These are phyloP conservation scores for Athripsodes cinereus DNA, from an alignment of 2,888 invertebrate species.

Conservation along the genomic window DNA sequence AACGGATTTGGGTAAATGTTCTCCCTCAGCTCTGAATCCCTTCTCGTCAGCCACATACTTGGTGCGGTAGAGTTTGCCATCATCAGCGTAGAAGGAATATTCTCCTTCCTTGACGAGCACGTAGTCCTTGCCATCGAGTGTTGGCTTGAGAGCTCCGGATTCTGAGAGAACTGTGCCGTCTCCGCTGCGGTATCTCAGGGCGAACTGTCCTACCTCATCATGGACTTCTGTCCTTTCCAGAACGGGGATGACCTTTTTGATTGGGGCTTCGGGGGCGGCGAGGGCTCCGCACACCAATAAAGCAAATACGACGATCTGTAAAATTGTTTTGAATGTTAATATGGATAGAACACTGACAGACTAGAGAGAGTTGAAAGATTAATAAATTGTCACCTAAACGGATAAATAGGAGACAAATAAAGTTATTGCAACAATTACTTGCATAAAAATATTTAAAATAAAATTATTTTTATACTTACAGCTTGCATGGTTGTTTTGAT, in stretches of 20 bases:
- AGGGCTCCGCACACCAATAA: not conserved
- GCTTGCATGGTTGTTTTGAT: too few relatives aligned
- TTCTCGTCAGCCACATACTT: conserved; percentile 24
- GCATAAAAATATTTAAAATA: too few relatives aligned
- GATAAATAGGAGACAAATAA: too few relatives aligned
- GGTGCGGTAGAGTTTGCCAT: conserved; percentile 22
- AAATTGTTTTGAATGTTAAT: too few relatives aligned
- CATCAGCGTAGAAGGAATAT: conserved; percentile 18
- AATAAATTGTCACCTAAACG: too few relatives aligned
- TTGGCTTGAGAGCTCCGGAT: conserved; percentile 24
- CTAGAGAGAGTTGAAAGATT: too few relatives aligned
- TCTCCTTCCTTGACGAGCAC: conserved; percentile 24
- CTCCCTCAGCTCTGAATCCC: conserved; percentile 25
- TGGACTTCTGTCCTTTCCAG: conserved; percentile 22
- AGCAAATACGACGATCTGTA: not conserved
- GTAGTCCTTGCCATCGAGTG: conserved; percentile 22
- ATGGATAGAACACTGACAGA: too few relatives aligned
- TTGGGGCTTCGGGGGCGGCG: conserved; percentile 6
- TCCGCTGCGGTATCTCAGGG: conserved; percentile 20
- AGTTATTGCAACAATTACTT: too few relatives aligned
- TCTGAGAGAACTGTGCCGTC: conserved; percentile 23
- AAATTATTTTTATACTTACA: too few relatives aligned
- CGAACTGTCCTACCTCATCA: conserved; percentile 24
- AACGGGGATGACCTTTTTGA: conserved; percentile 14
- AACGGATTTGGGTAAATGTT: conserved; percentile 23